Conservation (phyloP, 1,140 invertebrate genomes). For the Diabrotica undecimpunctata region DNA sequence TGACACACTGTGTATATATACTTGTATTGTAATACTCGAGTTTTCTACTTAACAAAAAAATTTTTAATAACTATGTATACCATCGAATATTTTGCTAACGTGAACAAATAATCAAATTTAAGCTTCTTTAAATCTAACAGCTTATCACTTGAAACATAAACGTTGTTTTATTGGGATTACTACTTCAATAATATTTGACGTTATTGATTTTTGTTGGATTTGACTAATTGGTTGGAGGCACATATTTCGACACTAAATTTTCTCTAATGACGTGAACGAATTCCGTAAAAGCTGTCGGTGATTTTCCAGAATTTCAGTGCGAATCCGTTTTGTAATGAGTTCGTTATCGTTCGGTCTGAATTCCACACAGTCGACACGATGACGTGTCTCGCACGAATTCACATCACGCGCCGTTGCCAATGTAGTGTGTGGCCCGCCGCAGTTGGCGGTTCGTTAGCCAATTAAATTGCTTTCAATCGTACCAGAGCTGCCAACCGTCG, state of each 20-base stretch:
- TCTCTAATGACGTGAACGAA: not conserved
- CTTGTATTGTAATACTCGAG: no score
- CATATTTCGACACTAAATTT: not conserved
- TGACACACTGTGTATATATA: no score
- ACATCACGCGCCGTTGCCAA: not conserved
- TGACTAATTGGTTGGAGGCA: not conserved
- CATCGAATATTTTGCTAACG: no score
- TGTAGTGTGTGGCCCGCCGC: conserved; percentile 11
- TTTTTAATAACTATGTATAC: no score
- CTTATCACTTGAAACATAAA: no score
- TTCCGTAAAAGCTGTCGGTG: not conserved
- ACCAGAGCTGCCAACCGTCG: conserved; percentile 21
- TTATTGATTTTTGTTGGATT: not conserved
- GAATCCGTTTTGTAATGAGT: not conserved
- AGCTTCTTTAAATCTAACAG: no score
- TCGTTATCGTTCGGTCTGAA: not conserved
- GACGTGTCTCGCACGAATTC: conserved; percentile 1
- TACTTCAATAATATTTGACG: not conserved
- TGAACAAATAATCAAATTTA: no score
- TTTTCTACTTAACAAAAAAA: no score
- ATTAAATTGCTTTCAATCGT: conserved; percentile 34
- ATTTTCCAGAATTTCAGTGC: not conserved
- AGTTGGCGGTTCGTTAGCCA: conserved; percentile 33
- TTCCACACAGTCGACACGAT: not conserved
- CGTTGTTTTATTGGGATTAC: not conserved